Evolutionary conservation across 2,888 invertebrate species (phyloP), one percentile per base, ranked within the genome.

Genomic region (Tenthredo amoena): DNA sequence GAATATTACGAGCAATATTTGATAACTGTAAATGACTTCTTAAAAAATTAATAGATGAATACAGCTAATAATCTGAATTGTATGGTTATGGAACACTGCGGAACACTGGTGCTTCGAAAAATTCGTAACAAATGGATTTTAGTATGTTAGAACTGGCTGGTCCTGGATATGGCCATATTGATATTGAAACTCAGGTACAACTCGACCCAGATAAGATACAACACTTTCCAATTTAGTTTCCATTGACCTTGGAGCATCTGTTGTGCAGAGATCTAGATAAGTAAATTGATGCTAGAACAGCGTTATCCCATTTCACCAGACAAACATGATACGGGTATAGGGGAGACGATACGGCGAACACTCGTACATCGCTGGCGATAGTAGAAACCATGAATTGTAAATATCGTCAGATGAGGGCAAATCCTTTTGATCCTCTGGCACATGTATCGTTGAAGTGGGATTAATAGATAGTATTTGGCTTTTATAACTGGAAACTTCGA

Each of bases 261-360:
- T 50, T 77, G 31, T 55, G 55, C 47, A 18, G 77, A 55, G 18
- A 55, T 77, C 37, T 55, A 55, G 77, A 77, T 77, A 55, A 50
- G 77, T 50, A 55, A 77, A 34, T 55, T 31, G 40, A 47, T 55
- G 34, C 31, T 26, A 77, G 77, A 50, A 77, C 77, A 77, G 18
- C 77, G 50, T 50, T 77, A 77, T 77, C 77, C 77, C 31, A 77
- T 77, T 77, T 77, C 47, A 47, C 15, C 31, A 31, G 50, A 47
- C 31, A 77, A 77, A 55, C 55, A 77, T 47, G 50, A 77, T 77
- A 55, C 77, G 31, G 55, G 77, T 31, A 47, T 18, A 34, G n/a
- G 50, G 12, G 50, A 77, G 31, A 77, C 50, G 34, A 77, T 31
- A 77, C 15, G 34, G 15, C 31, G 77, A 31, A 50, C 50, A 77